Conservation (phyloP, 2,797 vertebrate species). For the Neomorphus geoffroyi region DNA sequence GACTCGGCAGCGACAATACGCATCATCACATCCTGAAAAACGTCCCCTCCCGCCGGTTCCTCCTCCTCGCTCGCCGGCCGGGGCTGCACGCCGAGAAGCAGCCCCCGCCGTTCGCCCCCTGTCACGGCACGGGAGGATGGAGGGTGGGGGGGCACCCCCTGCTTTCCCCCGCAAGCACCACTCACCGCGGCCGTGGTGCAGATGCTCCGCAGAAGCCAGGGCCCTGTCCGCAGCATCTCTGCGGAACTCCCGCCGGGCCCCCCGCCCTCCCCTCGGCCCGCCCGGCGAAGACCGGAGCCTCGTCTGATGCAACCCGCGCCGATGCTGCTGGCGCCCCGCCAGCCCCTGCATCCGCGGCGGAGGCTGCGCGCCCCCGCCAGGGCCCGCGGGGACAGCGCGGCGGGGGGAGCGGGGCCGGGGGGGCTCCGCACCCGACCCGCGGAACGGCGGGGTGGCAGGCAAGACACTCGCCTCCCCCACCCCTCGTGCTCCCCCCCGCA, state of each 20-base stretch:
- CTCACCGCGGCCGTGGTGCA: conserved; percentile 84
- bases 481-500: neutral
- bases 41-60: neutral
- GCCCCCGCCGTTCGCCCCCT: neutral
- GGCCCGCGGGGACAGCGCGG: neutral
- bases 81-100: no score
- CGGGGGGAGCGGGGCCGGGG: neutral
- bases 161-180: neutral
- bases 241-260: neutral
- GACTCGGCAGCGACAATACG: neutral
- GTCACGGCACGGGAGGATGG: neutral
- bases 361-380: neutral
- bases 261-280: neutral
- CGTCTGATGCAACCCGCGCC: conserved; percentile 37
- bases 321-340: neutral
- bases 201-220: conserved; percentile 79
- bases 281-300: neutral
- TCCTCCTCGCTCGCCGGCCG: neutral
- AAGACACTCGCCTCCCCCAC: no score
- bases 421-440: neutral
- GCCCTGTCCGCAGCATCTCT: conserved; percentile 83
- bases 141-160: no score
- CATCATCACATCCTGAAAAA: neutral
- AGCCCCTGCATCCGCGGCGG: neutral
- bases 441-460: no score